Percentiles rank a stretch among this genome's conserved stretches.
phyloP scores from a whole-genome alignment of 2,888 invertebrate species.

The Athalia circularis region DNA sequence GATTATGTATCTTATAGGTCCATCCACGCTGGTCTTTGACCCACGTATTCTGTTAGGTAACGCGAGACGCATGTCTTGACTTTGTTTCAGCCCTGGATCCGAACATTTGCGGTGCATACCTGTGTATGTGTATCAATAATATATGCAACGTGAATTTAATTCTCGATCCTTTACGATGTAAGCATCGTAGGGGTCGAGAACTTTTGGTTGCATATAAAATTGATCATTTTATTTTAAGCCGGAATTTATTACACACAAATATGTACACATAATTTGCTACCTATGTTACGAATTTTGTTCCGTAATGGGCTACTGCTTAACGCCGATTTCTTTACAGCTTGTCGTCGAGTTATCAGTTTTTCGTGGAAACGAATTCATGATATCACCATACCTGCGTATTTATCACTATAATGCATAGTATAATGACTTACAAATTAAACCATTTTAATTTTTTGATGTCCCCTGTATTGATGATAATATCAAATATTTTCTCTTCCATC shows the following conservation, averaged over 20 bases:
- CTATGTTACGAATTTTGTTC: slow-evolving; percentile 5
- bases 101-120: not conserved
- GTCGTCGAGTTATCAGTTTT: not conserved
- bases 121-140: not conserved
- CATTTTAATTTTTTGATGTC: no score
- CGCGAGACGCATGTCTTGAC: not conserved
- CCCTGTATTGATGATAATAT: slow-evolving; percentile 22
- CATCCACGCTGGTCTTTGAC: not conserved
- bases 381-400: not conserved
- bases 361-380: not conserved
- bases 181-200: no score
- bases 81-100: not conserved
- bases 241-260: not conserved
- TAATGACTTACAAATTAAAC: slow-evolving; percentile 1
- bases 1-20: not conserved
- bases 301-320: not conserved
- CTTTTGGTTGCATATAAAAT: no score
- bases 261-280: not conserved
- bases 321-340: not conserved
- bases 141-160: not conserved
- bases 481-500: not conserved
- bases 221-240: not conserved
- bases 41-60: no score
- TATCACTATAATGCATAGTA: not conserved
- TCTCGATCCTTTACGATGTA: no score